Evolutionary conservation across 2,888 invertebrate genomes (phyloP).

Genomic region (Hirtodrosophila alboralis): DNA sequence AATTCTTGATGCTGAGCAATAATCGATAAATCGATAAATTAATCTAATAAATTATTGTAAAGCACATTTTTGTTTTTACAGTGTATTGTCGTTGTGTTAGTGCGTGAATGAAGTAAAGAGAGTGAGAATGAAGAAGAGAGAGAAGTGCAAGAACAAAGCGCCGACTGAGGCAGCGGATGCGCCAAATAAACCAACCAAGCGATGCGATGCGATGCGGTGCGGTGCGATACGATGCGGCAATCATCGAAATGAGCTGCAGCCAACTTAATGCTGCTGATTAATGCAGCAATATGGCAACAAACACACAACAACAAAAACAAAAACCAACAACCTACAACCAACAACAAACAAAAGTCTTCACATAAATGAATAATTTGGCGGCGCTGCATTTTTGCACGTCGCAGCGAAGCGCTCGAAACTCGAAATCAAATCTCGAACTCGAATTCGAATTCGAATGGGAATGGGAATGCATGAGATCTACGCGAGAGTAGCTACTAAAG

Average conservation of each 20-base stretch:
- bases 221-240: constrained; percentile 39
- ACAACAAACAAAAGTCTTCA: constrained; percentile 3
- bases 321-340: constrained; percentile 9
- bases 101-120: constrained; percentile 5
- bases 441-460: not conserved
- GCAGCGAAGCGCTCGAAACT: constrained; percentile 4
- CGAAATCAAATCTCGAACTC: constrained; percentile 4
- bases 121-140: not conserved
- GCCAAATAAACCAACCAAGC: constrained; percentile 62
- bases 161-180: constrained; percentile 65
- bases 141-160: constrained; percentile 48
- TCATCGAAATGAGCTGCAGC: constrained; percentile 38
- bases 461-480: not conserved
- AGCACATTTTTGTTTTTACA: too few relatives aligned
- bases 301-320: constrained; percentile 12
- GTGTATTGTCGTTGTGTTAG: not conserved
- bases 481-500: constrained; percentile 25
- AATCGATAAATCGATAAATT: too few relatives aligned
- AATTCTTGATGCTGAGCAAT: too few relatives aligned
- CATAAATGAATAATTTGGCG: constrained; percentile 62
- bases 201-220: constrained; percentile 24
- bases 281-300: constrained; percentile 42
- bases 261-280: constrained; percentile 47
- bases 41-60: too few relatives aligned
- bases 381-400: constrained; percentile 72